Percentiles rank a stretch among this genome's conserved stretches.
phyloP scores from a whole-genome alignment of 2,888 invertebrate genomes.

The Galeopsomyia nigrocyanea region DNA sequence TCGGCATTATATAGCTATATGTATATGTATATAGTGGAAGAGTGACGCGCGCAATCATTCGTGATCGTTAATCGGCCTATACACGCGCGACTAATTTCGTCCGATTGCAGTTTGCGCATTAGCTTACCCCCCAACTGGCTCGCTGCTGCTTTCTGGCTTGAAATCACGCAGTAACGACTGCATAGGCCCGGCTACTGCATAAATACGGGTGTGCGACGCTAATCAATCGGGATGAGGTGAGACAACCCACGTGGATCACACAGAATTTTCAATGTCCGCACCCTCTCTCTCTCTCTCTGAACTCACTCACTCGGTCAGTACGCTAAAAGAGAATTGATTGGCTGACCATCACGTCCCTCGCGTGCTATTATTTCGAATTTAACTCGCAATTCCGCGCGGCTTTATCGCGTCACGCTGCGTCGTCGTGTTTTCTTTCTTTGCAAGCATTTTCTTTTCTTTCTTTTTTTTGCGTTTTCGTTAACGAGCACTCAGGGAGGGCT shows the following conservation, averaged over 20 bases:
- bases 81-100: slow-evolving; percentile 51
- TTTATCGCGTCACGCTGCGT: background rate
- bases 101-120: slow-evolving; percentile 49
- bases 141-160: slow-evolving; percentile 24
- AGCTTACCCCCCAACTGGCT: slow-evolving; percentile 8
- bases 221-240: slow-evolving; percentile 57
- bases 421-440: slow-evolving; percentile 7
- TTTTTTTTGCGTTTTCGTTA: slow-evolving; percentile 19
- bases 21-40: background rate
- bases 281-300: too few species aligned
- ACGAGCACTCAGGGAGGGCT: slow-evolving; percentile 21
- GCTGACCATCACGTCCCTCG: slow-evolving; percentile 38
- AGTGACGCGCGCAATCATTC: slow-evolving; percentile 35
- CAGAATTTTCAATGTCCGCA: slow-evolving; percentile 58
- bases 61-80: slow-evolving; percentile 50
- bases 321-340: slow-evolving; percentile 58
- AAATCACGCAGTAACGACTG: slow-evolving; percentile 58
- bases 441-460: background rate
- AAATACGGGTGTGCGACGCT: slow-evolving; percentile 57
- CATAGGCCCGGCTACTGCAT: slow-evolving; percentile 50
- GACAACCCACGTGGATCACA: slow-evolving; percentile 52
- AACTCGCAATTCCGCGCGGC: background rate
- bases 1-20: slow-evolving; percentile 2
- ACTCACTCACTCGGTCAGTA: background rate
- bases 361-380: slow-evolving; percentile 35